Evolutionary conservation across 92 coral and sea anemone genomes (phyloP), one percentile per base, ranked within the genome.

Genomic region (Montipora capitata): DNA sequence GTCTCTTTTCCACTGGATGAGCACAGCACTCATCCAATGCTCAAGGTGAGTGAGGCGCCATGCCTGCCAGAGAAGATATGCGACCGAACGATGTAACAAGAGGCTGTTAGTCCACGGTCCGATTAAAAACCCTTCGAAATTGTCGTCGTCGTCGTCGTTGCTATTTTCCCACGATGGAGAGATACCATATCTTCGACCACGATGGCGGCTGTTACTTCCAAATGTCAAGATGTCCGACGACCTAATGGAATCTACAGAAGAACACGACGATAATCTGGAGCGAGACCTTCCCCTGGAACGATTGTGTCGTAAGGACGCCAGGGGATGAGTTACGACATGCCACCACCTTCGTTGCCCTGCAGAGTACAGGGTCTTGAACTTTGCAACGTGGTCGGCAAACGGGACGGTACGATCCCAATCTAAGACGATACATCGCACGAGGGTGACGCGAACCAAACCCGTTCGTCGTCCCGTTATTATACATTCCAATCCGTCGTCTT

Each of bases 351-450:
- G 73, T 10, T 68, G 73, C 14, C 73, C 73, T 3, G 2, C 4
- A 39, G 15, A 13, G 73, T 68, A 68, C 4, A 45, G 13, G 11
- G 4, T 12, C 48, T 42, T 35, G 6, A 68, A 68, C 43, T 12
- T 20, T 8, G 40, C 6, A 12, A 20, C 11, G 42, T 67, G 72
- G n/a, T 68, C 73, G 3, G 2, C 5, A 10, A 68, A 39, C 5
- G 44, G 20, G 4, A 13, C 61, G 0, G 35, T 20, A 13, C 35
- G 3, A 73, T 43, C 78, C 59, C 78, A 73, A 20, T 73, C 78
- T 17, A 73, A 18, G 27, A 51, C 40, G 38, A 39, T 59, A 18
- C 78, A 73, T 45, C 78, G 58, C 11, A 73, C 78, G 39, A 73
- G 9, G 40, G 78, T 18, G 59, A 73, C 35, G 10, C 40, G 59